A percentile compares a stretch with the other conserved stretches of the same genome.
These are phyloP conservation scores for Margarornis squamiger DNA, from an alignment of 2,797 vertebrate species.

Conservation along the genomic window DNA sequence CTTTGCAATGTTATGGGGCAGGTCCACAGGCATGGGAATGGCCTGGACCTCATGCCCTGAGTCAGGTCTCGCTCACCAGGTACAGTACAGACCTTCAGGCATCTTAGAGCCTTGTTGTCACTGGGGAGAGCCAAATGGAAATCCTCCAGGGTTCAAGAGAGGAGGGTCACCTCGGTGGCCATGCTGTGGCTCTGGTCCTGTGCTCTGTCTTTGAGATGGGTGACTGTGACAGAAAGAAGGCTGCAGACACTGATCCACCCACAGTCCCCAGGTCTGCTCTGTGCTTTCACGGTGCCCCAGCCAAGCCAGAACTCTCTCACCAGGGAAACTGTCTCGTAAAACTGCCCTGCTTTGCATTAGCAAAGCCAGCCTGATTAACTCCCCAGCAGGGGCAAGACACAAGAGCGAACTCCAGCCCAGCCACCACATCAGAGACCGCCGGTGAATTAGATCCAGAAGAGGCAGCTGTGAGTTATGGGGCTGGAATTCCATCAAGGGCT, in stretches of 20 bases:
- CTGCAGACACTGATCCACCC: not conserved
- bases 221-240: not conserved
- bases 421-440: conserved; percentile 18
- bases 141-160: not conserved
- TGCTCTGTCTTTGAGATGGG: not conserved
- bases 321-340: not conserved
- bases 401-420: not conserved
- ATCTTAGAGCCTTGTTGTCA: not conserved
- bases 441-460: conserved; percentile 62
- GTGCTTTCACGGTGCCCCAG: not conserved
- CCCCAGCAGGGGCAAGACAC: not conserved
- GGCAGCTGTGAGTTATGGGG: conserved; percentile 56
- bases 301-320: not conserved
- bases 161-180: fast-evolving
- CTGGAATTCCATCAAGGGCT: conserved; percentile 69
- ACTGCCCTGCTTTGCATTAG: conserved; percentile 43
- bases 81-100: not conserved
- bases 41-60: not conserved
- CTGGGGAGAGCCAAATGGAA: not conserved
- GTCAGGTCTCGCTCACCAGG: not conserved
- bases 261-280: not conserved
- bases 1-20: not conserved
- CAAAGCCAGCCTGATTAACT: not conserved
- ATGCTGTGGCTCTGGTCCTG: not conserved
- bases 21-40: not conserved